Evolutionary conservation across 2,113 vertebrate genomes (phyloP), one percentile per base, ranked within the genome.

Genomic region (Dipodomys ordii): DNA sequence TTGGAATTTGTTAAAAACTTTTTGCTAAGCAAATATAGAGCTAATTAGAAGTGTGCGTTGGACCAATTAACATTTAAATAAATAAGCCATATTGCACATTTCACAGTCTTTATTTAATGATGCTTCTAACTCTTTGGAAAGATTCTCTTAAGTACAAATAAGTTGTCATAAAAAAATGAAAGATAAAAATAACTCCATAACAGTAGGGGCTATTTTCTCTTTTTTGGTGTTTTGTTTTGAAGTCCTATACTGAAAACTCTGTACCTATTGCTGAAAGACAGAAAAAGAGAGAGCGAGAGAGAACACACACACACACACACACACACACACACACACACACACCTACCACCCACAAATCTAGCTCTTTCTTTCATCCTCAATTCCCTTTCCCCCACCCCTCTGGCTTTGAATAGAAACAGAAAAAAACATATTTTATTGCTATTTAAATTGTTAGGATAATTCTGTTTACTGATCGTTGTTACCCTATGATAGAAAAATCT

Each of bases 51-150:
- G 98, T 99, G 98, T 99, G 99, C 99, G 99, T 99, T 99, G 99
- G 98, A 99, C 99, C 98, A 98, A 98, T 98, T 99, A 99, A 99
- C 98, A 98, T 99, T 98, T 99, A 98, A 98, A 98, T 98, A 99
- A 99, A 99, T 99, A 99, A 99, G 99, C 99, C 99, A 99, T 99
- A 99, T 99, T 99, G 99, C 99, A 99, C 99, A 99, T 99, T 99
- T 99, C 98, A 99, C 99, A 98, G 99, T 99, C 98, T 99, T 99
- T 99, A 99, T 99, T 99, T 99, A 99, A 99, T 98, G 98, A 99
- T 99, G 98, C 99, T 99, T 99, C 98, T 99, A 99, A 99, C 98
- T 98, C 98, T 98, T 98, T 98, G 98, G 98, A 98, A 98, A 98
- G 98, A 98, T 98, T 98, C 98, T 98, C 98, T 98, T 98, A 98